Conservation (phyloP, 1,140 invertebrate species). For the Sinella curviseta region DNA sequence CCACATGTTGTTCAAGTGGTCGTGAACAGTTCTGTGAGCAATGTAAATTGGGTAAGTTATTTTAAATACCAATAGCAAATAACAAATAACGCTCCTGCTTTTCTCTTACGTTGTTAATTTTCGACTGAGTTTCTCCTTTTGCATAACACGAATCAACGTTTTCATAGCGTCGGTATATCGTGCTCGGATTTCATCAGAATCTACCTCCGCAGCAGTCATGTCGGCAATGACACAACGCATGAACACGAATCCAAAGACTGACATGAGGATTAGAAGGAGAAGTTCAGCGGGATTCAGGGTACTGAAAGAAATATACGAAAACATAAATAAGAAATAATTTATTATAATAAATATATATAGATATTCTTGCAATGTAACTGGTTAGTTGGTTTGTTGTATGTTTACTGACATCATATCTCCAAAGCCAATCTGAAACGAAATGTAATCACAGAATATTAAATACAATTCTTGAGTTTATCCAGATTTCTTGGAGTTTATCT, state of each 20-base stretch:
- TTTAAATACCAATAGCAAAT: neutral
- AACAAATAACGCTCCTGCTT: neutral
- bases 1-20: conserved; percentile 39
- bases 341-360: neutral
- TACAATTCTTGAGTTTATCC: no score
- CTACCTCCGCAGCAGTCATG: conserved; percentile 44
- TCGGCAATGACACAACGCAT: conserved; percentile 44
- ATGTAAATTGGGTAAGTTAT: neutral
- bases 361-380: no score
- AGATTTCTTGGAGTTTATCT: no score
- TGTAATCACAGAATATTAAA: no score
- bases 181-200: conserved; percentile 44
- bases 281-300: conserved; percentile 18
- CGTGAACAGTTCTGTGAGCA: conserved; percentile 16
- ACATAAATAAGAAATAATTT: conserved; percentile 1
- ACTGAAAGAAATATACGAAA: no score
- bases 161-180: conserved; percentile 35
- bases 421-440: conserved; percentile 41
- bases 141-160: conserved; percentile 25
- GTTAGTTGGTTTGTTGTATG: no score
- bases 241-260: conserved; percentile 40
- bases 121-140: conserved; percentile 30
- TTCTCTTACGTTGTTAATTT: conserved; percentile 33
- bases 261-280: conserved; percentile 33
- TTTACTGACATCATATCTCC: conserved; percentile 40